Evolutionary conservation across 2,113 vertebrate species (phyloP).

Genomic region (Scolopax mira): DNA sequence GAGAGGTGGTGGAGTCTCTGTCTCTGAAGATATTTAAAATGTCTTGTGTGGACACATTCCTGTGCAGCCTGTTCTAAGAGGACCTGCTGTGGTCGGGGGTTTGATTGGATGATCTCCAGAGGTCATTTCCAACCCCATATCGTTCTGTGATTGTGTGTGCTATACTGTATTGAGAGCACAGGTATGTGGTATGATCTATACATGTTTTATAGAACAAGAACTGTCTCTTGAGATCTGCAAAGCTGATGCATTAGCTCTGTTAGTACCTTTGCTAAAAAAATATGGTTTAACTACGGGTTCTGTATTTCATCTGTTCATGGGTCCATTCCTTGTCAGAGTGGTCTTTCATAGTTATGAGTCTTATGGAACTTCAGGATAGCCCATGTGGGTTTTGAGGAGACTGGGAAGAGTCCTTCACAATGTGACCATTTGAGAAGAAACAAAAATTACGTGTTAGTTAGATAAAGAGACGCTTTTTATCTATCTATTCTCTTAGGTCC

Average conservation of each 20-base stretch:
- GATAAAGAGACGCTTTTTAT: background rate
- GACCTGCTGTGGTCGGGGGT: too few species aligned
- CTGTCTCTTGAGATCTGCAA: background rate
- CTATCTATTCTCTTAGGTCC: background rate
- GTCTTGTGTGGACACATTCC: too few species aligned
- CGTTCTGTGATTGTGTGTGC: background rate
- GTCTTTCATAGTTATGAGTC: background rate
- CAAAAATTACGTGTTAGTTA: fast-evolving
- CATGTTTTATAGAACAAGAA: background rate
- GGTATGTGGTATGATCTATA: background rate
- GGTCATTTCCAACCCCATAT: too few species aligned
- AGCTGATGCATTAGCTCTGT: background rate
- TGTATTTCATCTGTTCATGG: background rate
- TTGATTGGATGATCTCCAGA: too few species aligned
- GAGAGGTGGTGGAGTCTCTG: too few species aligned
- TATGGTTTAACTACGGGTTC: background rate
- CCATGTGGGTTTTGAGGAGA: background rate
- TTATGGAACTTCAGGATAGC: background rate
- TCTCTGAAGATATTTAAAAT: too few species aligned
- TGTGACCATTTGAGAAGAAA: background rate
- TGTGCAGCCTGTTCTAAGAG: too few species aligned
- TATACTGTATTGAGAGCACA: background rate
- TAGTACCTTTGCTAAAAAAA: background rate
- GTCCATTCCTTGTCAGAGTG: background rate
- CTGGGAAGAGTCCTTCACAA: background rate